Evolutionary conservation across 2,888 invertebrate genomes (phyloP), one percentile per base, ranked within the genome.

Genomic region (Steinernema scapterisci): DNA sequence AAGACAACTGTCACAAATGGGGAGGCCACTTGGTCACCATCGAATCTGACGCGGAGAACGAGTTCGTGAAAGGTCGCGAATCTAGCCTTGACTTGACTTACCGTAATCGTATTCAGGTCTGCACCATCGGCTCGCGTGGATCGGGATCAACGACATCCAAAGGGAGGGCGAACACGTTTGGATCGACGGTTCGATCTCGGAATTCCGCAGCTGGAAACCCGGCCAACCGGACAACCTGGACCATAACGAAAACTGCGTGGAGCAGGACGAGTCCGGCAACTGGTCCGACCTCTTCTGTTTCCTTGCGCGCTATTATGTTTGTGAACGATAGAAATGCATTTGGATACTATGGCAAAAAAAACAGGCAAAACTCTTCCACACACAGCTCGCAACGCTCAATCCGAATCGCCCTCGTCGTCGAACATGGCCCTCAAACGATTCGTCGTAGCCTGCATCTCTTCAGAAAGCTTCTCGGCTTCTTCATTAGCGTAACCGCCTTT

Each of bases 191-290:
- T 75, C 73, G 0, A 21, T 7, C 23, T 75, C 46, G 48, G 9
- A 43, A 43, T 13, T 52, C 63, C 44, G 73, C 52, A 19, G 76
- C 27, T 70, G 31, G 77, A 19, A 71, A 72, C 16, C 27, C n/a
- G 82, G 80, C 0, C 81, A 83, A 71, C 83, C 83, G 2, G 80
- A 83, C 72, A 83, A 83, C 72, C 75, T 75, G 45, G 77, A 78
- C 45, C 81, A 83, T 76, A 83, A 83, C 54, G 83, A 83, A 73
- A 83, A 83, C 70, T 83, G 83, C 72, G 79, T 81, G 1, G 79
- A 79, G 72, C 72, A 81, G 51, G 75, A 74, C 9, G 75, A 63
- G 31, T 73, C 71, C 0, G 83, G 81, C 9, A 56, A 73, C 25
- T 83, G 83, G 83, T 78, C 71, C 16, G 83, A 83, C 63, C 73